Base-by-base conservation (phyloP, 1,140 invertebrate genomes). In the Hestina assimilis region DNA sequence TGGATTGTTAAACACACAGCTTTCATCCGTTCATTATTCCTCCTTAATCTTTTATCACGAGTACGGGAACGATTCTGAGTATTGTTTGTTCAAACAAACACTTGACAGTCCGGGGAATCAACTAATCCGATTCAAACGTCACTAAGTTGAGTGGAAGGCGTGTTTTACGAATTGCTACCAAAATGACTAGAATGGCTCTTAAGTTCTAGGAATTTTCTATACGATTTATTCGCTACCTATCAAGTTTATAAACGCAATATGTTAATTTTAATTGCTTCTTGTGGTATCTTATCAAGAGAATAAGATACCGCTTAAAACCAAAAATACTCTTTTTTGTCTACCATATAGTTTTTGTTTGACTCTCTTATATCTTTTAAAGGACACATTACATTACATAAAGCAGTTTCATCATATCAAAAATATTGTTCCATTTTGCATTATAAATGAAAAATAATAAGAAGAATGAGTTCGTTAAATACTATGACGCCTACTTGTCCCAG, bases 401-500 rank as follows among this genome's bases (percentile, higher is more conserved):
- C n/a, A n/a, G n/a, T n/a, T n/a, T n/a, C n/a, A n/a, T n/a, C n/a
- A n/a, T n/a, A n/a, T n/a, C n/a, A n/a, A n/a, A n/a, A n/a, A n/a
- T n/a, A n/a, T n/a, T n/a, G n/a, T n/a, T n/a, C n/a, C n/a, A n/a
- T n/a, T n/a, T n/a, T 8, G 24, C 24, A 26, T 26, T 26, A 26
- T 8, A 9, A 26, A 9, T 8, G 6, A 26, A 5, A 8, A 26
- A 8, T n/a, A 38, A 38, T 19, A 38, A 17, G n/a, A n/a, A n/a
- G n/a, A n/a, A 19, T 2, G 33, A 47, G 31, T 55, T 38, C 28
- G 33, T 57, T 40, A 47, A 52, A 29, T 20, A 29, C 12, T 38
- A 9, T 19, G 31, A 54, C 58, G 59, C 66, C 62, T 59, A 68
- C 66, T 54, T 42, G 41, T 43, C 54, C 48, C 29, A 45, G 40